Base-by-base conservation (phyloP, 2,888 invertebrate species). In the Xanthorhoe designata region DNA sequence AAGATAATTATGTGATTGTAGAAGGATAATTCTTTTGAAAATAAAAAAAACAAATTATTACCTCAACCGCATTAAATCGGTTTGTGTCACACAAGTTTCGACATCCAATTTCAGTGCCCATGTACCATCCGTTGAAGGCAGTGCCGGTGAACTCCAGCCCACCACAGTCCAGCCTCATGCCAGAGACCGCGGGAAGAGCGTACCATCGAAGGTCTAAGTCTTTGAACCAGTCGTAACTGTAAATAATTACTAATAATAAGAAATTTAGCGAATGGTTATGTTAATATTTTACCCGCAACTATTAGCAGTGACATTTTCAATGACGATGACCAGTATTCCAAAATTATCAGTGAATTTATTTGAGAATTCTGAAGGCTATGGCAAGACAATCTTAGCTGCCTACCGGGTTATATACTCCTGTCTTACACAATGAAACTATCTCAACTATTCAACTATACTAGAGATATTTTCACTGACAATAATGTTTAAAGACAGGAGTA, bases 51-150 rank as follows among this genome's bases (percentile, higher is more conserved):
- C 24, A 24, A 24, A 24, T 1, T 24, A 24, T 75, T 90, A 98
- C 98, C 96, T 98, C 98, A 18, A 97, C 88, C 78, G 98, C 94
- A 90, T 99, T 98, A 76, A 97, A 96, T 61, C 99, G 94, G 79
- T 96, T 96, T 35, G 94, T 86, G 85, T 99, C 99, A 82, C 98
- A 97, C 18, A 99, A 94, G 90, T 99, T 97, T 66, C 99, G 94
- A 79, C 98, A 97, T 8, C 97, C 99, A 68, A 99, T 98, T 94
- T 99, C 99, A 0, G 98, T 98, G 73, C 97, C 97, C 98, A 99
- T 98, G 89, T 98, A 99, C 99, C 99, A 99, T 29, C 99, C 99
- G 85, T 98, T 98, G 92, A 99, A 99, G 9, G 98, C 98, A 5
- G 96, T 96, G 0, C 96, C 98, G 0, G 98, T 97, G 86, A 98